Evolutionary conservation across 2,888 invertebrate species (phyloP).

Genomic region (Crematogaster levior): DNA sequence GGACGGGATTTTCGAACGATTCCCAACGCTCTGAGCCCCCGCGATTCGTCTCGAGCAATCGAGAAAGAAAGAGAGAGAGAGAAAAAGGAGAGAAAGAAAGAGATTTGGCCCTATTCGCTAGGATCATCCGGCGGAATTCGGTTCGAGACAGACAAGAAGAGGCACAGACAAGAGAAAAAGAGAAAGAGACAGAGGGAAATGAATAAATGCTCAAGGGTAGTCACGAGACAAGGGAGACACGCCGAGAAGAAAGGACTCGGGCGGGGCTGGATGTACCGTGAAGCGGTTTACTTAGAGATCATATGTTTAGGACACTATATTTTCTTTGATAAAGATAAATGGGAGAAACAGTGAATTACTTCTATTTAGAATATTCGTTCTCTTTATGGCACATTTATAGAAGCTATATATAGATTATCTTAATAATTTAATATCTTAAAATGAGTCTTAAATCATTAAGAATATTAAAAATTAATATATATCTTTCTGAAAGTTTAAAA

Average conservation of each 20-base stretch:
- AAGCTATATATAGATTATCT: no score
- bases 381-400: conserved; percentile 10
- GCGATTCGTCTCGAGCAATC: conserved; percentile 17
- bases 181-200: conserved; percentile 14
- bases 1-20: conserved; percentile 27
- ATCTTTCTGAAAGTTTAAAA: conserved; percentile 8
- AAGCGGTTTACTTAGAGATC: not conserved
- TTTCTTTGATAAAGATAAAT: not conserved
- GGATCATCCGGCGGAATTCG: not conserved
- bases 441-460: no score
- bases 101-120: conserved; percentile 10
- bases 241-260: conserved; percentile 11
- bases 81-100: not conserved
- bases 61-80: conserved; percentile 16
- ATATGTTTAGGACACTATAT: not conserved
- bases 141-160: conserved; percentile 23
- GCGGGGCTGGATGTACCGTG: conserved; percentile 17
- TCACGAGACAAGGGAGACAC: not conserved
- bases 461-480: conserved; percentile 1
- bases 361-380: not conserved
- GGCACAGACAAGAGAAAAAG: conserved; percentile 13
- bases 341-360: not conserved
- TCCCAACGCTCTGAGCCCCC: conserved; percentile 49
- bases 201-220: conserved; percentile 16
- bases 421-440: no score